phyloP scores from a whole-genome alignment of 2,888 invertebrate species.

The Apotomis betuletana region DNA sequence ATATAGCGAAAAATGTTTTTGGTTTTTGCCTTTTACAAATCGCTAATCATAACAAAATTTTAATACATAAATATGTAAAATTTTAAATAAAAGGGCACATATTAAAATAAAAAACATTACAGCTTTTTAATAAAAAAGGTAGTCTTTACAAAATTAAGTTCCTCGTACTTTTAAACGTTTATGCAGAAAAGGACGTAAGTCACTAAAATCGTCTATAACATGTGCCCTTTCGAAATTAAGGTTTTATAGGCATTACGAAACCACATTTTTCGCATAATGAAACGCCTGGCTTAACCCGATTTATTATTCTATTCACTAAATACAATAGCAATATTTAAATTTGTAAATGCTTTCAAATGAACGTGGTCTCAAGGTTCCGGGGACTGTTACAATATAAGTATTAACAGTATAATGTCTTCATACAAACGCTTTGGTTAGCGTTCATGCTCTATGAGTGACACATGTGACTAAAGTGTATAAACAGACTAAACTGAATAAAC shows the following conservation, averaged over 20 bases:
- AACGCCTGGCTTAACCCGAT: slow-evolving; percentile 30
- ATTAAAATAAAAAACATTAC: not conserved
- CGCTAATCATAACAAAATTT: no score
- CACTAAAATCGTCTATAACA: no score
- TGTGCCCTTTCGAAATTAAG: no score
- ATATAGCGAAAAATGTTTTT: slow-evolving; percentile 13
- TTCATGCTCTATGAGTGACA: not conserved
- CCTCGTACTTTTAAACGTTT: no score
- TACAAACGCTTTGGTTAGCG: not conserved
- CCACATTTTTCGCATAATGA: slow-evolving; percentile 33
- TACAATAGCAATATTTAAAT: slow-evolving; percentile 38
- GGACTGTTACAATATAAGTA: not conserved
- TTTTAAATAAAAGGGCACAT: not conserved
- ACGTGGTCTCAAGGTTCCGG: not conserved
- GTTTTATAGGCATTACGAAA: no score
- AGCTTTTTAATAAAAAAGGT: no score
- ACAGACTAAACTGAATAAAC: no score
- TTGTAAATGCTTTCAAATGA: slow-evolving; percentile 21
- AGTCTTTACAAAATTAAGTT: no score
- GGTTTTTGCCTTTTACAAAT: no score
- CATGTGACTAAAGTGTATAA: not conserved
- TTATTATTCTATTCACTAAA: slow-evolving; percentile 37
- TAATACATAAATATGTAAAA: no score
- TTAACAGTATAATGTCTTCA: slow-evolving; percentile 8
- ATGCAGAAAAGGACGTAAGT: no score